These are phyloP conservation scores for Saturnia pavonia DNA, from an alignment of 2,888 invertebrate genomes.

Conservation along the genomic window DNA sequence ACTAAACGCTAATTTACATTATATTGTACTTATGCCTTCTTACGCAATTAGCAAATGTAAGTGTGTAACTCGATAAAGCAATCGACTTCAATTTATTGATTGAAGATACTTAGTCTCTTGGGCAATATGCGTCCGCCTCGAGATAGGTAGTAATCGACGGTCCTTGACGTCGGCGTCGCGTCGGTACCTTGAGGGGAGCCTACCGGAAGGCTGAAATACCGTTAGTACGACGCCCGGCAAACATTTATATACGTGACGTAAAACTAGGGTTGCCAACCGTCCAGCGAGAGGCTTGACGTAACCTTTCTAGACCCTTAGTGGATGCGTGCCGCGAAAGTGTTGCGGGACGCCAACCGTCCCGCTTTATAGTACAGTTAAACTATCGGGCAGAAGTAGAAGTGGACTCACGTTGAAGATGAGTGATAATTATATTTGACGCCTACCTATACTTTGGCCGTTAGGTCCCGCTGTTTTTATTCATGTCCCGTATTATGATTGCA, in stretches of 20 bases:
- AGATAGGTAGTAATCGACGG: constrained; percentile 74
- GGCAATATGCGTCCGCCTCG: constrained; percentile 67
- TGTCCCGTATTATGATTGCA: no score
- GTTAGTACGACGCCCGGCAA: constrained; percentile 60
- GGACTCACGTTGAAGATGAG: no score
- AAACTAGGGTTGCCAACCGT: constrained; percentile 15
- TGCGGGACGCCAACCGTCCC: no score
- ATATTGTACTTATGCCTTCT: not conserved
- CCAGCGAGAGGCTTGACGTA: no score
- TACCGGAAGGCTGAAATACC: constrained; percentile 61
- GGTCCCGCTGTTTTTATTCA: no score
- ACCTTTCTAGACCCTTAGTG: no score
- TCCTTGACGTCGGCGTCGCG: constrained; percentile 60
- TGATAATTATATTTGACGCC: no score
- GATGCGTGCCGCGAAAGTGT: no score
- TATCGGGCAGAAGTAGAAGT: no score
- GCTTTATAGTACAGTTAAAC: no score
- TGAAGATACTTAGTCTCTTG: constrained; percentile 53
- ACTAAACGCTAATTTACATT: not conserved
- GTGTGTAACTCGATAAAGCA: constrained; percentile 44
- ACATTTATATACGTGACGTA: constrained; percentile 73
- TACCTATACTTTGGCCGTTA: no score
- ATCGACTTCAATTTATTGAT: constrained; percentile 60
- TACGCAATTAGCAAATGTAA: not conserved
- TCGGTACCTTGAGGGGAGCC: constrained; percentile 39